A percentile compares a stretch with the other conserved stretches of the same genome.
These are phyloP conservation scores for Paralichthys olivaceus DNA, from an alignment of 2,113 vertebrate species.

Conservation along the genomic window DNA sequence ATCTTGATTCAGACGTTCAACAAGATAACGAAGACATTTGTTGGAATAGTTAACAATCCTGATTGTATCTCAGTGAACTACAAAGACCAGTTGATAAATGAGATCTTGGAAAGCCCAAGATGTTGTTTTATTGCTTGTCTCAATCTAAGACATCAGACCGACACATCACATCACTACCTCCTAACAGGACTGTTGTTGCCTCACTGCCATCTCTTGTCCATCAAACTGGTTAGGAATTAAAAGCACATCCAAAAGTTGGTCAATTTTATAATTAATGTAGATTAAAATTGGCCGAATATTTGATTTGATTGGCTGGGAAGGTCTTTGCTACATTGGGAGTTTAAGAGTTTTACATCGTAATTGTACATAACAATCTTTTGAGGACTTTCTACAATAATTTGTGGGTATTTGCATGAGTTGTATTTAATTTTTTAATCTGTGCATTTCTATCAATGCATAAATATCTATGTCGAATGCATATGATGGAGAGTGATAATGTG, in stretches of 20 bases:
- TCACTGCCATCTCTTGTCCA: neutral
- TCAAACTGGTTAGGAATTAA: neutral
- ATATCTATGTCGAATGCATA: too few relatives aligned
- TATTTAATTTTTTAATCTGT: too few relatives aligned
- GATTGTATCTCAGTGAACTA: neutral
- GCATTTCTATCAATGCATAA: too few relatives aligned
- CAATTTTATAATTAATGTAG: neutral
- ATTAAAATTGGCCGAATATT: neutral
- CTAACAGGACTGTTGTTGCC: neutral
- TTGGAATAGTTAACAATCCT: neutral
- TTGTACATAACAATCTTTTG: too few relatives aligned
- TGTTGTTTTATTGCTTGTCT: neutral
- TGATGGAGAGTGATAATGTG: too few relatives aligned
- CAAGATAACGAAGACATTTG: neutral
- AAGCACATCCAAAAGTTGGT: neutral
- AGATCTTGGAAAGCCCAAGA: neutral
- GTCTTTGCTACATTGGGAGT: too few relatives aligned
- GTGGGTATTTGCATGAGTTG: too few relatives aligned
- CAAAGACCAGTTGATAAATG: neutral
- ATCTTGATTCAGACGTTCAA: neutral
- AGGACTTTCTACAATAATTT: too few relatives aligned
- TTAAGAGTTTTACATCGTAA: too few relatives aligned
- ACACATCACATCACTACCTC: neutral
- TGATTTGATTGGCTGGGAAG: neutral
- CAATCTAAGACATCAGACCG: neutral